phyloP scores from a whole-genome alignment of 2,797 vertebrate genomes.

The Cetoscarus ocellatus region DNA sequence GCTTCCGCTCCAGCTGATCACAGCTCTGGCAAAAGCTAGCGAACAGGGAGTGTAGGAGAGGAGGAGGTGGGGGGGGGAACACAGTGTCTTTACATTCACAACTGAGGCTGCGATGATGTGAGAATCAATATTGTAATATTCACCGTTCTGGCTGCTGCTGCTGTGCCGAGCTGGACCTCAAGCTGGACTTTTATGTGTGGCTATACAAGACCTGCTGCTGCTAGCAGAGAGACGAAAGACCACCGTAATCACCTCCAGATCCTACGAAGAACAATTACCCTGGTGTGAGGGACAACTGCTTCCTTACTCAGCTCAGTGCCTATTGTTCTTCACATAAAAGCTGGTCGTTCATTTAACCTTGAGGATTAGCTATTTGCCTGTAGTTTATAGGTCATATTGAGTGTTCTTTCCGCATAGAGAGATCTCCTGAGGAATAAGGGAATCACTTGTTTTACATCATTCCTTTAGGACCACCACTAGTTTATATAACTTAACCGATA shows the following conservation, averaged over 20 bases:
- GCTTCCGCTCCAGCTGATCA: conserved; percentile 69
- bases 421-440: conserved; percentile 46
- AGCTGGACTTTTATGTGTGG: conserved; percentile 69
- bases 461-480: conserved; percentile 55
- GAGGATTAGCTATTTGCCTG: conserved; percentile 66
- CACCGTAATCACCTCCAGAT: conserved; percentile 59
- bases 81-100: conserved; percentile 63
- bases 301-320: conserved; percentile 20
- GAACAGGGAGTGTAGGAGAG: conserved; percentile 27
- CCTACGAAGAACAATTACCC: conserved; percentile 68
- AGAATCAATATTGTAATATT: conserved; percentile 78
- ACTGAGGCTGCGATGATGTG: conserved; percentile 59
- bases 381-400: conserved; percentile 64
- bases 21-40: conserved; percentile 69
- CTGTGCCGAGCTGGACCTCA: conserved; percentile 51
- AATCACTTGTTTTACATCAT: conserved; percentile 66
- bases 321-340: conserved; percentile 60
- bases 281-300: conserved; percentile 51
- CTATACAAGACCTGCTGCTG: conserved; percentile 48
- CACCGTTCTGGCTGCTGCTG: conserved; percentile 48
- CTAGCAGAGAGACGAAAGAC: conserved; percentile 61
- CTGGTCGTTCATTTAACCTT: conserved; percentile 67
- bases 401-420: conserved; percentile 52
- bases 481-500: conserved; percentile 58
- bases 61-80: conserved; percentile 19